Evolutionary conservation across 2,888 invertebrate species (phyloP).

Genomic region (Caenorhabditis afra): DNA sequence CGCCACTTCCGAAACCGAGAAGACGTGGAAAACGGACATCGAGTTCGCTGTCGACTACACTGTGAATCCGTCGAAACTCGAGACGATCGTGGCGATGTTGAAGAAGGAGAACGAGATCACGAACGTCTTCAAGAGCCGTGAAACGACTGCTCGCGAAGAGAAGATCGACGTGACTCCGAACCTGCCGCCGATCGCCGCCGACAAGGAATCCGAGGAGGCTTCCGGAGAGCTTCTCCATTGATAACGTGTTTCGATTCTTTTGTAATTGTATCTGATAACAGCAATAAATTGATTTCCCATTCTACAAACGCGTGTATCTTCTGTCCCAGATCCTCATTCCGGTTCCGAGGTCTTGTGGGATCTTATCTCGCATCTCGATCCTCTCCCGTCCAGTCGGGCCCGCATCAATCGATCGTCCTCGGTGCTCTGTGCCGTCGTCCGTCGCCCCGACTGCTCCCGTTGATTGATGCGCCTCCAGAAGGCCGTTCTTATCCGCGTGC

Average conservation of each 20-base stretch:
- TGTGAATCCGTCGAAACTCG: slow-evolving; percentile 13
- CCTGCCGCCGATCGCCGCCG: background rate
- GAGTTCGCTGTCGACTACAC: slow-evolving; percentile 23
- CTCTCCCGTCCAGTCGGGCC: no score
- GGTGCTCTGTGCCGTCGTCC: no score
- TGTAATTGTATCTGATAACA: no score
- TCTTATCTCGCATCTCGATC: no score
- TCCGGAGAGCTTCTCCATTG: background rate
- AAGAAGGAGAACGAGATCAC: slow-evolving; percentile 34
- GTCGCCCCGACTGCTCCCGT: no score
- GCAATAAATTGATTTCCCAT: no score
- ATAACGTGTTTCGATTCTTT: no score
- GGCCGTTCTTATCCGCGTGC: background rate
- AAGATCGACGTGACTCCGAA: slow-evolving; percentile 4
- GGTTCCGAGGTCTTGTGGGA: no score
- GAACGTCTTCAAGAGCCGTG: slow-evolving; percentile 10
- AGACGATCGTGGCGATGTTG: slow-evolving; percentile 28
- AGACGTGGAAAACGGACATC: background rate
- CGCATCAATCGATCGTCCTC: no score
- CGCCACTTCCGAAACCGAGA: background rate
- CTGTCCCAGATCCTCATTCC: no score
- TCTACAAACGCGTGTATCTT: no score
- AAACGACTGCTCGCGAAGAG: background rate
- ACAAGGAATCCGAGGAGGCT: background rate
- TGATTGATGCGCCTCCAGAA: no score